A percentile compares a stretch with the other conserved stretches of the same genome.
Conservation (phyloP, 2,888 invertebrate species). For the Heliconius cydno region DNA sequence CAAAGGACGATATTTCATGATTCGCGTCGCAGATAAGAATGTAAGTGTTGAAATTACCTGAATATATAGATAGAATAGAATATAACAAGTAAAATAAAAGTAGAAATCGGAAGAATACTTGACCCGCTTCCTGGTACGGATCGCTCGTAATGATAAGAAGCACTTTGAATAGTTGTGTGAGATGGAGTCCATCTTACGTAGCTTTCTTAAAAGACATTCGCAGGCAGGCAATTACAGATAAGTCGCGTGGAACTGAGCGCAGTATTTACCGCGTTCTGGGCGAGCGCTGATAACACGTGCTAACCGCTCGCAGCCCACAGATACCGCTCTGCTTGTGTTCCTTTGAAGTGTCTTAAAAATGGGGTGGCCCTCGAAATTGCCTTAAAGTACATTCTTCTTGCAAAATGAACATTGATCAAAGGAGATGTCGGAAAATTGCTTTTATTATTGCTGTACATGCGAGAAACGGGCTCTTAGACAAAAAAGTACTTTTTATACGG, state of each 20-base stretch:
- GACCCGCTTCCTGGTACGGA: constrained; percentile 72
- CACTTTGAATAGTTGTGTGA: constrained; percentile 73
- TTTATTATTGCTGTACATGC: constrained; percentile 42
- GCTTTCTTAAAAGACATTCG: constrained; percentile 81
- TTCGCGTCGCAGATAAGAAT: constrained; percentile 97
- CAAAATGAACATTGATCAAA: constrained; percentile 50
- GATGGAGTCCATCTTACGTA: constrained; percentile 75
- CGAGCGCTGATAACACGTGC: constrained; percentile 61
- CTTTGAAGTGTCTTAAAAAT: constrained; percentile 51
- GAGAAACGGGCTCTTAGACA: constrained; percentile 30
- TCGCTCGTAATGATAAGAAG: constrained; percentile 63
- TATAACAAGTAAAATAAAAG: constrained; percentile 26
- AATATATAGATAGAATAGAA: not conserved
- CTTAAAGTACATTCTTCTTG: constrained; percentile 48
- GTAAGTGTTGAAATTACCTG: constrained; percentile 82
- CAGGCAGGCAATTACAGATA: constrained; percentile 83
- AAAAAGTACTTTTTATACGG: constrained; percentile 36
- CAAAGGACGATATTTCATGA: constrained; percentile 98
- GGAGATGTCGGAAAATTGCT: constrained; percentile 45
- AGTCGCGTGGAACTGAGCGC: constrained; percentile 75
- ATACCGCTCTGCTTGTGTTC: constrained; percentile 46
- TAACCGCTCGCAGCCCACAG: constrained; percentile 45
- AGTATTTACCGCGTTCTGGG: constrained; percentile 78
- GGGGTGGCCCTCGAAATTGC: constrained; percentile 48
- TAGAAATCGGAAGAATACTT: constrained; percentile 54